Evolutionary conservation across 2,888 invertebrate genomes (phyloP), one percentile per base, ranked within the genome.

Genomic region (Allolobophora icterica): DNA sequence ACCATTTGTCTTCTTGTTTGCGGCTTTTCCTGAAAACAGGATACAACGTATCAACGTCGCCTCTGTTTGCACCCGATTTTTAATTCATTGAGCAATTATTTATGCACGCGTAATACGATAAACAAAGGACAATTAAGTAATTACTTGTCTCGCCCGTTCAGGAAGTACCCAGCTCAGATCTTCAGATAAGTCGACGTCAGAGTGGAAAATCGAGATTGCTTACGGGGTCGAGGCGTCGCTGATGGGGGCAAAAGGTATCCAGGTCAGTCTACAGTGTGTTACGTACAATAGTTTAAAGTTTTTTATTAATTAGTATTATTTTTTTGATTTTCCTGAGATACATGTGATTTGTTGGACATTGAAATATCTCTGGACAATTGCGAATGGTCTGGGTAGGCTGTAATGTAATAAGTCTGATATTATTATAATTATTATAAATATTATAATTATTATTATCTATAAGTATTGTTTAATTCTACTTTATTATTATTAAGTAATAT

Each of bases 121-220:
- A 0, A n/a, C 6, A n/a, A n/a, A 1, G 15, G 8, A 8, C 2
- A n/a, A n/a, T n/a, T n/a, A 71, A n/a, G 15, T 52, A 52, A 52
- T 52, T 52, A 52, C 6, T 1, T 24, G 15, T 8, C 0, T n/a
- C 42, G 34, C 19, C 42, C 5, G 19, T 24, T 19, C 89, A 45
- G 89, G 89, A 33, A 52, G 89, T 45, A 52, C 52, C 0, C 19
- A 34, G 24, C 42, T 89, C 6, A 42, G 35, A 21, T 89, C 89
- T 24, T 24, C 42, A 30, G 35, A 33, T 3, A 42, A 42, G 5
- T 89, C 89, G 19, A 8, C 19, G 8, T 33, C 89, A 24, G 42
- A 42, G n/a, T 89, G 89, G 89, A 89, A 52, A 40, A n/a, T 89
- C 13, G 89, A 89, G 52, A 52, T 89, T 45, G 89, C 33, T 5